A percentile compares a stretch with the other conserved stretches of the same genome.
Evolutionary conservation across 2,888 invertebrate species (phyloP).

Genomic region (Thymelicus acteon): DNA sequence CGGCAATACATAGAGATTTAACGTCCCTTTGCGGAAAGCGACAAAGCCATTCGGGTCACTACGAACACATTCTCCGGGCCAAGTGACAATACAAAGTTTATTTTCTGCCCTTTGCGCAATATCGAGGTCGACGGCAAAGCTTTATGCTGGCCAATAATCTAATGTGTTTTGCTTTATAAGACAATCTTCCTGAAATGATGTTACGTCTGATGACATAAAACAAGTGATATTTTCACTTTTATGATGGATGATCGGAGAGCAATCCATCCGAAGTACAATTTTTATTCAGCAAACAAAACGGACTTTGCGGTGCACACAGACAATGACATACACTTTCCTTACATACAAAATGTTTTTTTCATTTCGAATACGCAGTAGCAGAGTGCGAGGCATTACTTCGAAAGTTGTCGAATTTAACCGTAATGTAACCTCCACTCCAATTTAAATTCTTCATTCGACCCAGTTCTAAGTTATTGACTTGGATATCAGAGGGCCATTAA

Average conservation of each 20-base stretch:
- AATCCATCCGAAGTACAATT: too few relatives aligned
- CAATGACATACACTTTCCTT: neutral
- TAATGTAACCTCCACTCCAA: constrained; percentile 24
- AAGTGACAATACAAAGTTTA: constrained; percentile 33
- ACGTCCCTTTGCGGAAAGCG: constrained; percentile 33
- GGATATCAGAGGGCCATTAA: constrained; percentile 20
- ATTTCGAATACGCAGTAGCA: constrained; percentile 9
- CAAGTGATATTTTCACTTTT: neutral
- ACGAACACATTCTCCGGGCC: constrained; percentile 24
- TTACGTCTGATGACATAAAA: neutral
- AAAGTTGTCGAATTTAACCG: constrained; percentile 30
- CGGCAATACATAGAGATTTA: constrained; percentile 23
- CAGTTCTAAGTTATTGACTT: constrained; percentile 33
- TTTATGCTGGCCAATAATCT: constrained; percentile 16
- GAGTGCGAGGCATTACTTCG: constrained; percentile 19
- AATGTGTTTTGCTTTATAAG: constrained; percentile 13
- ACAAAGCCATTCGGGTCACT: constrained; percentile 33
- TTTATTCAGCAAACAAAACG: too few relatives aligned
- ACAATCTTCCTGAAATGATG: neutral
- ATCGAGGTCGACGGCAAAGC: constrained; percentile 21
- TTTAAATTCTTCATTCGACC: constrained; percentile 33
- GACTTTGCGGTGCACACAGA: too few relatives aligned
- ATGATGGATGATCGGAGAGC: too few relatives aligned
- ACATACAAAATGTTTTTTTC: neutral
- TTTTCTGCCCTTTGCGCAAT: constrained; percentile 30